These are phyloP conservation scores for Catharus bicknelli DNA, from an alignment of 2,113 vertebrate species.

Conservation along the genomic window DNA sequence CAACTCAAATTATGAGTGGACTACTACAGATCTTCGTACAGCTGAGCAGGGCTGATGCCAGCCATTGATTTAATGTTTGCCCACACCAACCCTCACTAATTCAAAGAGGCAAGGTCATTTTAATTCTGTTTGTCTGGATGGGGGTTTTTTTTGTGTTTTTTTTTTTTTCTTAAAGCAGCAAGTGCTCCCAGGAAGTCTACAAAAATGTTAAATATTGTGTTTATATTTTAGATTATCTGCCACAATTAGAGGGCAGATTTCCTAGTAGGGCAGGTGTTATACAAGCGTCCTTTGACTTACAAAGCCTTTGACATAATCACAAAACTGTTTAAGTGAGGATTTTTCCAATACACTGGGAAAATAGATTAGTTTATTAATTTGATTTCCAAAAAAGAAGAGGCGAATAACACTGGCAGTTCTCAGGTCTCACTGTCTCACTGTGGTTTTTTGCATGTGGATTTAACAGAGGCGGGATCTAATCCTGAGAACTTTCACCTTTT, in stretches of 20 bases:
- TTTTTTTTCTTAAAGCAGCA: background rate
- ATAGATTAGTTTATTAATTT: background rate
- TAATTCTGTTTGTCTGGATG: constrained; percentile 4
- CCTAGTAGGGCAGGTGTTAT: background rate
- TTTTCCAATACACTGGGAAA: background rate
- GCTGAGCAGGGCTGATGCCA: constrained; percentile 35
- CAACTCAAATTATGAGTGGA: constrained; percentile 28
- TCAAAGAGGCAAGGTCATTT: constrained; percentile 57
- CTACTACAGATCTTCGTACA: constrained; percentile 3
- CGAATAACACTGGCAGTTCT: background rate
- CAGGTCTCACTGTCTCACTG: background rate
- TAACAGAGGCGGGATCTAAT: background rate
- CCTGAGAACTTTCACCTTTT: background rate
- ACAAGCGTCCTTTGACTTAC: background rate
- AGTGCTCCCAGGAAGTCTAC: background rate
- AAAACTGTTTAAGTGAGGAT: constrained; percentile 1
- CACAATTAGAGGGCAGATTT: background rate
- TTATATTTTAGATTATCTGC: background rate
- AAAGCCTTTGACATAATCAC: background rate
- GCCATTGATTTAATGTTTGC: constrained; percentile 51
- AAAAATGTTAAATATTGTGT: background rate
- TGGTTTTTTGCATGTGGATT: background rate
- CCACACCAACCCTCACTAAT: constrained; percentile 28
- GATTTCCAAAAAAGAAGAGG: background rate
- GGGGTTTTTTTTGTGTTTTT: background rate